A percentile compares a stretch with the other conserved stretches of the same genome.
Evolutionary conservation across 2,113 vertebrate genomes (phyloP).

Genomic region (Triplophysa rosa): DNA sequence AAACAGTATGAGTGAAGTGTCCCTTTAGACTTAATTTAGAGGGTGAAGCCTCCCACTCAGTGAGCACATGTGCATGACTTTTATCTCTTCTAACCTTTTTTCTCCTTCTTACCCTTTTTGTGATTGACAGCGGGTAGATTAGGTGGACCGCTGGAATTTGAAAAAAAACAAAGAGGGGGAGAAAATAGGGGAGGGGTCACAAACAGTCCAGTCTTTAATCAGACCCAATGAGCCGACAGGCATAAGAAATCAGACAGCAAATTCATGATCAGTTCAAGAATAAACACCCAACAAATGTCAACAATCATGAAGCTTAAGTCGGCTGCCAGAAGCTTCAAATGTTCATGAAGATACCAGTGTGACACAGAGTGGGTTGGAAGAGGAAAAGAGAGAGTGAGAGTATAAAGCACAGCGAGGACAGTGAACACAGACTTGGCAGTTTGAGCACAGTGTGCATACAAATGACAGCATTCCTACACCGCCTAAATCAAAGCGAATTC

Average conservation of each 20-base stretch:
- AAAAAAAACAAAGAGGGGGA: background rate
- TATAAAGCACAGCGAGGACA: conserved; percentile 1
- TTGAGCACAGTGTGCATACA: conserved; percentile 29
- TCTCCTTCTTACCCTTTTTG: background rate
- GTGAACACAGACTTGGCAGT: conserved; percentile 32
- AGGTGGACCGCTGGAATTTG: conserved; percentile 20
- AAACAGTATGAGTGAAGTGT: background rate
- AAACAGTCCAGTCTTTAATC: background rate
- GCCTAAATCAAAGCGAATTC: background rate
- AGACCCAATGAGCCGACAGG: conserved; percentile 1
- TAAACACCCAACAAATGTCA: background rate
- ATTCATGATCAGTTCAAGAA: background rate
- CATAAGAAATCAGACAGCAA: background rate
- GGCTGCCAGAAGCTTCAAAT: background rate
- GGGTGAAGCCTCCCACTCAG: background rate
- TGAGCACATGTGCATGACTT: background rate
- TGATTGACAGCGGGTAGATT: conserved; percentile 25
- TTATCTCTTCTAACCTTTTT: conserved; percentile 7
- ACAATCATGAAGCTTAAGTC: background rate
- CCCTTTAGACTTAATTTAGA: background rate
- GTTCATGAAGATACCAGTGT: background rate
- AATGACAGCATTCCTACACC: conserved; percentile 23
- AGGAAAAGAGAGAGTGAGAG: conserved; percentile 8
- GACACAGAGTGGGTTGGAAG: conserved; percentile 1
- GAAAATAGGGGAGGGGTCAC: background rate